Evolutionary conservation across 2,113 vertebrate genomes (phyloP), one percentile per base, ranked within the genome.

Genomic region (Crypturellus undulatus): DNA sequence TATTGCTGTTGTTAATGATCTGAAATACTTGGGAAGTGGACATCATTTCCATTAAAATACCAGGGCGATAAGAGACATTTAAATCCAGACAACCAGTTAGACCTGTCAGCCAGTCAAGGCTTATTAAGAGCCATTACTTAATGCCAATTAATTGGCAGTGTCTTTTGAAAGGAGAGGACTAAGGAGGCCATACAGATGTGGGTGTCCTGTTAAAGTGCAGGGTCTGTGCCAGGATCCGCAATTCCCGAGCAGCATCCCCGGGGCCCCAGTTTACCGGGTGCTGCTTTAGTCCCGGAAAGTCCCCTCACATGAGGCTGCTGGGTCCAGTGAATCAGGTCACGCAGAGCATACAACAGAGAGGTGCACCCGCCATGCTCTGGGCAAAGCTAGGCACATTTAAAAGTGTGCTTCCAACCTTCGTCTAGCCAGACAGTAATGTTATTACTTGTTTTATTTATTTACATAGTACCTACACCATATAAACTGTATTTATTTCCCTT

Each of bases 401-500:
- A 94, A 93, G n/a, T 3, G 38, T 81, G 63, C 64, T 86, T 95
- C 88, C 76, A 86, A 80, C 63, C 84, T 90, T 83, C 69, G 62
- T 89, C 93, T 34, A 82, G 38, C 6, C 51, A 92, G 76, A 70
- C 92, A 87, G 75, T 43, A 81, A 81, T 4, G 26, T 25, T 90
- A 38, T 87, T 91, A 90, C 58, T 76, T 80, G 78, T 84, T 94
- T 67, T 78, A 80, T 82, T 86, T 85, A 87, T 92, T 87, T 83
- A 52, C 79, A 64, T 32, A 80, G 62, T 65, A 72, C 56, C 28
- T 79, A 76, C 72, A 91, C 91, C 88, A 51, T 84, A 75, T 90
- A 95, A 93, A 89, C 32, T 79, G 64, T 69, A 62, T 20, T 88
- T 69, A 62, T 20, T 88, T 36, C 26, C 58, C 36, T 1, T 28